A percentile compares a stretch with the other conserved stretches of the same genome.
Conservation (phyloP, 2,888 invertebrate species). For the Drosophila neoperkinsi region DNA sequence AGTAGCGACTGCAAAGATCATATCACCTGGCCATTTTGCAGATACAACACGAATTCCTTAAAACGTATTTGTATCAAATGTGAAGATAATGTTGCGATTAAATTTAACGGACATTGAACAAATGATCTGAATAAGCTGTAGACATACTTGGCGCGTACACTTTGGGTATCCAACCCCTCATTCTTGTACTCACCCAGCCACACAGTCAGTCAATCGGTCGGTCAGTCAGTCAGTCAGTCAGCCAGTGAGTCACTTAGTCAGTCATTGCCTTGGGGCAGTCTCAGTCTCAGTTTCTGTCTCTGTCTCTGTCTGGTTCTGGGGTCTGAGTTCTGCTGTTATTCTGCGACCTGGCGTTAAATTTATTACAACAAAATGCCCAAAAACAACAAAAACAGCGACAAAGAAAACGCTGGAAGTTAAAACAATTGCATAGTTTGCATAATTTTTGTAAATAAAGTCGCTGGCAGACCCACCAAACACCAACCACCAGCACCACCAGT, state of each 20-base stretch:
- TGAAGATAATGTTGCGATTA: conserved; percentile 51
- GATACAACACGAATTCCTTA: conserved; percentile 23
- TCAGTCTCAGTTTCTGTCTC: conserved; percentile 13
- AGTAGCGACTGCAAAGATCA: conserved; percentile 17
- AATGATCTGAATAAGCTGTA: conserved; percentile 43
- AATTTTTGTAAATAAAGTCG: conserved; percentile 76
- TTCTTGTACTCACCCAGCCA: conserved; percentile 6
- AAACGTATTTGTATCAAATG: conserved; percentile 39
- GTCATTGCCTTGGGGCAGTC: conserved; percentile 45
- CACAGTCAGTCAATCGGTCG: conserved; percentile 18
- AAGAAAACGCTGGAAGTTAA: conserved; percentile 57
- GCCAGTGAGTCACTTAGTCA: conserved; percentile 21
- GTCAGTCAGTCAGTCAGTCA: not conserved
- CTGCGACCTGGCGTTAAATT: conserved; percentile 77
- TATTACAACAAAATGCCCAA: conserved; percentile 68
- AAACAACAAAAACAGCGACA: conserved; percentile 27
- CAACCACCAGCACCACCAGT: conserved; percentile 9
- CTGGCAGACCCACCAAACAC: conserved; percentile 22
- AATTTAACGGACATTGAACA: conserved; percentile 55
- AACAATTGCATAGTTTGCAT: conserved; percentile 78
- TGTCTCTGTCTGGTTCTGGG: conserved; percentile 5
- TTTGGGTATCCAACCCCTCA: conserved; percentile 8
- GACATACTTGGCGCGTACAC: conserved; percentile 13
- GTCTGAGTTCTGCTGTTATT: conserved; percentile 10
- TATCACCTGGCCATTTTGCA: conserved; percentile 29